Base-by-base conservation (phyloP, 2,113 vertebrate species). In the Silurus asotus region DNA sequence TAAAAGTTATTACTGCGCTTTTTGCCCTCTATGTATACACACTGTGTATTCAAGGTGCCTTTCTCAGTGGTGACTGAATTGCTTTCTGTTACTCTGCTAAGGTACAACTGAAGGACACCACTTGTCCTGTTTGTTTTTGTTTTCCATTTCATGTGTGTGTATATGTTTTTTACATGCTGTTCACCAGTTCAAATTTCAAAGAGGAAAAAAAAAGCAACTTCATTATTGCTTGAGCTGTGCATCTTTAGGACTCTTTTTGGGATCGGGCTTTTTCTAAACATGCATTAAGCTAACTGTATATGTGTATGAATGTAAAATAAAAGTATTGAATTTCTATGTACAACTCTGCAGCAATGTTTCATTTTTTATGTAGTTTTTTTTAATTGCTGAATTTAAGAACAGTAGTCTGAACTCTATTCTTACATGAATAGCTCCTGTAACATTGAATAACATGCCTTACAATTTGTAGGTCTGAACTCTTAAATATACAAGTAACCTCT, bases 241-340 rank as follows among this genome's bases (percentile, higher is more conserved):
- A 93, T 93, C 89, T 93, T 92, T 95, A 96, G 95, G 95, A 96
- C 94, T 96, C 96, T 94, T 95, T 97, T 97, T 96, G 93, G 85
- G 94, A 95, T 96, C 96, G 94, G 94, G 92, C 82, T 92, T 93
- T 93, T 96, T 84, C 37, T 90, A 91, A 94, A 97, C 37, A 96
- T 96, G 95, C 96, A 97, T 98, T 97, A 96, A 94, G 95, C 94
- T 92, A 92, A 65, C 96, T 99, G 96, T 99, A 98, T 95, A 96
- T 96, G 96, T 98, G 97, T 98, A 97, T 96, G 97, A 97, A 98
- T 96, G 96, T 96, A 96, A 97, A 99, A 99, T 98, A 98, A 99
- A 99, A 95, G 88, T 94, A 95, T 94, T 94, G 92, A 82, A 94
- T 95, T 95, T 95, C 89, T 94, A 94, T 95, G 93, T 93, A 93